Evolutionary conservation across 2,113 vertebrate genomes (phyloP).

Genomic region (Sylvia atricapilla): DNA sequence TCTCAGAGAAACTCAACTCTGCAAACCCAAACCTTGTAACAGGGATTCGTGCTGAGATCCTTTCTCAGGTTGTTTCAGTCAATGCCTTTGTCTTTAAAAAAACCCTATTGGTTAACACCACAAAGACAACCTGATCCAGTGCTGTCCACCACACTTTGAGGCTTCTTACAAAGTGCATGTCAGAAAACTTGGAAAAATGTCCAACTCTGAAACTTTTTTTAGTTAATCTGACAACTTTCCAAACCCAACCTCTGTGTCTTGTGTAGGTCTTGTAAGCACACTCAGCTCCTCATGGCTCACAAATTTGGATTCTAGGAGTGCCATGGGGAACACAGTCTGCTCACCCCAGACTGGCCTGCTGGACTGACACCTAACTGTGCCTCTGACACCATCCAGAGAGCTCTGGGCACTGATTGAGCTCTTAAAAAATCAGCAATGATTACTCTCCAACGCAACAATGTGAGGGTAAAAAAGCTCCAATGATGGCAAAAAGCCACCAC

Average conservation of each 20-base stretch:
- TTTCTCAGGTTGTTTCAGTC: constrained; percentile 27
- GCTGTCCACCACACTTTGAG: not conserved
- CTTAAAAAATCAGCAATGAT: not conserved
- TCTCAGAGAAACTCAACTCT: not conserved
- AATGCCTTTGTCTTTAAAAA: not conserved
- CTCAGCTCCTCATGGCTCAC: not conserved
- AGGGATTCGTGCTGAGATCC: not conserved
- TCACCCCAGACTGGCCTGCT: not conserved
- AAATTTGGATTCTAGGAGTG: not conserved
- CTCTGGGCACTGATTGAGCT: not conserved
- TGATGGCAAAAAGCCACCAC: not conserved
- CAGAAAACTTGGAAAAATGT: not conserved
- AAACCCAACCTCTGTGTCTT: not conserved
- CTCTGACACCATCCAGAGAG: not conserved
- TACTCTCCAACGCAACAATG: not conserved
- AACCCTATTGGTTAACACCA: not conserved
- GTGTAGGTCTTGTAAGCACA: accelerated
- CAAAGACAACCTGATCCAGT: not conserved
- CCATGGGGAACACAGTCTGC: accelerated
- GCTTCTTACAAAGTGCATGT: not conserved
- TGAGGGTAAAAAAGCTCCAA: accelerated
- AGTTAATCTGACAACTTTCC: not conserved
- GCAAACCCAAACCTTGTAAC: not conserved
- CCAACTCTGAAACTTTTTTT: not conserved
- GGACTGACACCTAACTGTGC: not conserved